These are phyloP conservation scores for Lasioglossum albipes DNA, from an alignment of 1,140 invertebrate genomes.

Conservation along the genomic window DNA sequence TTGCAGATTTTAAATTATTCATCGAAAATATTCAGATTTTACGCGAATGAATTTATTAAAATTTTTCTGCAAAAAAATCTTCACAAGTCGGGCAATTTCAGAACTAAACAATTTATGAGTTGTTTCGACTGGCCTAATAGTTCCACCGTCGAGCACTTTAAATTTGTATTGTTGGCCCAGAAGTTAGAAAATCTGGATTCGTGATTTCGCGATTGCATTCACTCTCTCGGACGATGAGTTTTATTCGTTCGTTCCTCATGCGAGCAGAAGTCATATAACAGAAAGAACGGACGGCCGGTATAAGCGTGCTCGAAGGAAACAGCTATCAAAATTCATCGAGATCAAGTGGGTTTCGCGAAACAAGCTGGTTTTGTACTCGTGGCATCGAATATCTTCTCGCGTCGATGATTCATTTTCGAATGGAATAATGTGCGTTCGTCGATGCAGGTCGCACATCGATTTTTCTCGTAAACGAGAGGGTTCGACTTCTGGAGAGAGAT, in stretches of 20 bases:
- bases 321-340: slow-evolving; percentile 4
- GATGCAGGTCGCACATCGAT: slow-evolving; percentile 35
- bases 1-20: too few species aligned
- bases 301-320: background rate
- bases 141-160: too few species aligned
- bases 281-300: background rate
- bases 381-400: background rate
- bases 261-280: background rate
- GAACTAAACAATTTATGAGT: too few species aligned
- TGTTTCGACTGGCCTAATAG: too few species aligned
- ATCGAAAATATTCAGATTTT: too few species aligned
- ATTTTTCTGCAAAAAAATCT: too few species aligned
- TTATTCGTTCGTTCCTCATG: background rate
- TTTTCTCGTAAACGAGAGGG: slow-evolving; percentile 21
- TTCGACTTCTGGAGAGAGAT: background rate
- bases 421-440: slow-evolving; percentile 40
- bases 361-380: background rate
- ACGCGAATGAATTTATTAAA: too few species aligned
- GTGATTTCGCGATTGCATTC: too few species aligned
- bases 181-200: too few species aligned
- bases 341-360: slow-evolving; percentile 8
- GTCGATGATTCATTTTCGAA: slow-evolving; percentile 24
- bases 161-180: too few species aligned
- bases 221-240: background rate
- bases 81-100: too few species aligned